phyloP scores from a whole-genome alignment of 2,888 invertebrate species.

The Sphinx pinastri region DNA sequence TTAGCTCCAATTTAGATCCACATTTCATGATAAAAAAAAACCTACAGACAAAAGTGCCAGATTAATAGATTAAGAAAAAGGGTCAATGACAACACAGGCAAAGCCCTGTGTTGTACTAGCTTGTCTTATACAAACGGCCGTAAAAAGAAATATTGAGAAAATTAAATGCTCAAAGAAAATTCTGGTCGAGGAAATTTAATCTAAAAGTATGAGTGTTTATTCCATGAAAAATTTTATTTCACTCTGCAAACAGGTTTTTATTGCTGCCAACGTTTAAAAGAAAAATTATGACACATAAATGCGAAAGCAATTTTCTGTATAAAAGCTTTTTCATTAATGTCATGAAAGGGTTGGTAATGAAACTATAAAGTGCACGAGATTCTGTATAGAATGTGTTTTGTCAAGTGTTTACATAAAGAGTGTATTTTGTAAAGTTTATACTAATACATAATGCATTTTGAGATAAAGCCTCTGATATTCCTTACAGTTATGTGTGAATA shows the following conservation, averaged over 20 bases:
- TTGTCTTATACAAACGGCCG: not conserved
- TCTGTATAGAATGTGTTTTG: no score
- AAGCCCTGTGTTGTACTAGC: not conserved
- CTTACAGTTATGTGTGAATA: no score
- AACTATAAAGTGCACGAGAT: not conserved
- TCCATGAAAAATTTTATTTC: not conserved
- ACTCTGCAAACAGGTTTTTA: not conserved
- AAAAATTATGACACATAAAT: conserved; percentile 1
- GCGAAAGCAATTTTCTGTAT: not conserved
- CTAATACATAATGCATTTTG: no score
- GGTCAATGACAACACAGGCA: no score
- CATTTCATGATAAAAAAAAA: no score
- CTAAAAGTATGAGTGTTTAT: conserved; percentile 7
- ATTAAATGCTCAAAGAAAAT: not conserved
- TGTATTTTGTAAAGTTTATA: no score
- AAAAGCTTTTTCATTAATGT: conserved; percentile 1
- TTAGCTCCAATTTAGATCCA: no score
- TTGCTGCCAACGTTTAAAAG: conserved; percentile 2
- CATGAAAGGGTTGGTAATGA: not conserved
- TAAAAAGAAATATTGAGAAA: not conserved
- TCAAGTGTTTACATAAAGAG: no score
- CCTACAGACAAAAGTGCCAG: no score
- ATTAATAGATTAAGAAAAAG: no score
- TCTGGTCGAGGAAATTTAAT: not conserved
- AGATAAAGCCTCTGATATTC: no score